These are phyloP conservation scores for Hepsetus odoe DNA, from an alignment of 2,113 vertebrate genomes.

Conservation along the genomic window DNA sequence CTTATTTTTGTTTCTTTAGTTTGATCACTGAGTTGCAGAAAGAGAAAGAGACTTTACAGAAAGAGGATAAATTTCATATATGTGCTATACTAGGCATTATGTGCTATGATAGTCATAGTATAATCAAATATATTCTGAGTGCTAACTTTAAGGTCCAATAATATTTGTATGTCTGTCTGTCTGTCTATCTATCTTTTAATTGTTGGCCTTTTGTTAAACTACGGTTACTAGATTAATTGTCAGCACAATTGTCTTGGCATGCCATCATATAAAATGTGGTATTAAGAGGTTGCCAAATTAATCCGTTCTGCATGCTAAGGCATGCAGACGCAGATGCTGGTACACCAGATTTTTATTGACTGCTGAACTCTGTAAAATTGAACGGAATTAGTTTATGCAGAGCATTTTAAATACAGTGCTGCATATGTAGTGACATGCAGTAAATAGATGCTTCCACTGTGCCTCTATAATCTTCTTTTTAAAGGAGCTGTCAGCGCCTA, in stretches of 20 bases:
- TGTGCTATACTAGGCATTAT: too few relatives aligned
- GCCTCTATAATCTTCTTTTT: background rate
- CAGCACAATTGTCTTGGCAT: background rate
- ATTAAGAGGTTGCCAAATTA: background rate
- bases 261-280: background rate
- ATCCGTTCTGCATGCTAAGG: background rate
- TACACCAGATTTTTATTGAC: background rate
- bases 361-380: background rate
- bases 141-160: too few relatives aligned
- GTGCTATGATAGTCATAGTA: too few relatives aligned
- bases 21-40: background rate
- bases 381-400: background rate
- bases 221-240: too few relatives aligned
- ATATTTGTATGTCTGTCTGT: too few relatives aligned
- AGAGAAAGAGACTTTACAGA: background rate
- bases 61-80: background rate
- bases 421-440: background rate
- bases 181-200: too few relatives aligned
- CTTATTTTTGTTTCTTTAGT: constrained; percentile 65
- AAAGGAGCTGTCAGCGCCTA: background rate
- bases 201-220: background rate
- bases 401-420: background rate
- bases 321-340: background rate
- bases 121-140: too few relatives aligned
- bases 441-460: background rate